phyloP scores from a whole-genome alignment of 2,797 vertebrate species.

The Lagodon rhomboides region DNA sequence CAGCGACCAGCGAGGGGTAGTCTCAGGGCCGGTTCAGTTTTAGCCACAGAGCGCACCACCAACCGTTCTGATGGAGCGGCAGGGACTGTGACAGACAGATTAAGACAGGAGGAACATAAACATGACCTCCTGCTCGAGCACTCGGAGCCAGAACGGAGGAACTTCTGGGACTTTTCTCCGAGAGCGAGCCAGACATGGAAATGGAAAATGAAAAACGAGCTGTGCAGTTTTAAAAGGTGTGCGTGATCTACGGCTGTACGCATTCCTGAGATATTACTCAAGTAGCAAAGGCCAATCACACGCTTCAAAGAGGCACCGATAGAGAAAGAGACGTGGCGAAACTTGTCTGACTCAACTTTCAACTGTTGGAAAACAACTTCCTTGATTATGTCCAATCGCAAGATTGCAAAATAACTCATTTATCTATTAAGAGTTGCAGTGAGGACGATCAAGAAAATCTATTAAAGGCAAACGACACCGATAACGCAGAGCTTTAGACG shows the following conservation, averaged over 20 bases:
- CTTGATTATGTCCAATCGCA: neutral
- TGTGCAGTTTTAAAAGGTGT: neutral
- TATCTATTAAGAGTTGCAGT: no score
- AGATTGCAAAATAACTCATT: neutral
- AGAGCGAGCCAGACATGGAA: neutral
- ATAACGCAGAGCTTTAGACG: neutral
- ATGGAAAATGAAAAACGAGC: constrained; percentile 19
- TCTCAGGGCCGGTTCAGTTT: constrained; percentile 9
- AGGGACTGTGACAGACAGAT: constrained; percentile 40
- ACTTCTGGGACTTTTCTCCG: neutral
- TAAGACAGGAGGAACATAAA: constrained; percentile 25
- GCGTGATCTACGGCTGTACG: constrained; percentile 4
- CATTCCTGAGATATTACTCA: constrained; percentile 65
- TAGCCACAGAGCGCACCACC: constrained; percentile 1
- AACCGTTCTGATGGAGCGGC: constrained; percentile 1
- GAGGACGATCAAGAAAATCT: neutral
- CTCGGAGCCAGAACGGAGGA: neutral
- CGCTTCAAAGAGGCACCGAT: neutral
- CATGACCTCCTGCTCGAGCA: constrained; percentile 2
- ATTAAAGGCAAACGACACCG: neutral
- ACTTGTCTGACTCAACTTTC: constrained; percentile 52
- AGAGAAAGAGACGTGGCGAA: constrained; percentile 46
- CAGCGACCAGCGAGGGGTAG: neutral
- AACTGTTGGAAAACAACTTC: constrained; percentile 20
- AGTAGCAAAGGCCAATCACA: constrained; percentile 33